phyloP scores from a whole-genome alignment of 2,797 vertebrate species.

The Pyrocephalus nanus region DNA sequence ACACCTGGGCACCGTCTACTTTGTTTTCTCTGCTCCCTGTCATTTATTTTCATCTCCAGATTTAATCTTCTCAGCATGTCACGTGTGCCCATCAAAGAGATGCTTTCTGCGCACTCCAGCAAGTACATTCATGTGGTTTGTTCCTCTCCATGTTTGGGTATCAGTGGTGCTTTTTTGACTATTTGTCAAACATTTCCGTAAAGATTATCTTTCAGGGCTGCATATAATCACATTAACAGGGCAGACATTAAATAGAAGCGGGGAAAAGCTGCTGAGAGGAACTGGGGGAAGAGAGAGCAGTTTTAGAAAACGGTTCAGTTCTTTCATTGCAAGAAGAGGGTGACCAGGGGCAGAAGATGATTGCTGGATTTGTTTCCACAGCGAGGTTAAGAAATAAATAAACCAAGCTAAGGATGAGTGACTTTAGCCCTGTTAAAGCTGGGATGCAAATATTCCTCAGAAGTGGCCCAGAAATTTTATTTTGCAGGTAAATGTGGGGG shows the following conservation, averaged over 20 bases:
- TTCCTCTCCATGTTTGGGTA: neutral
- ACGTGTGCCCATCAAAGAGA: neutral
- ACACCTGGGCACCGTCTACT: neutral
- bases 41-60: neutral
- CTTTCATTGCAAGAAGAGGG: neutral
- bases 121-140: neutral
- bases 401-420: neutral
- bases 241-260: neutral
- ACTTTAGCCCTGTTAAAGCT: neutral
- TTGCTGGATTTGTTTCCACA: neutral
- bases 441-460: neutral
- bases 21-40: neutral
- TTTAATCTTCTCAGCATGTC: slow-evolving; percentile 31
- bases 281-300: neutral
- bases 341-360: neutral
- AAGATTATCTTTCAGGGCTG: neutral
- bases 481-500: neutral
- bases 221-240: neutral
- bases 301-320: neutral
- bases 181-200: neutral
- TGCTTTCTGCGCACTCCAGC: neutral
- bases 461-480: neutral
- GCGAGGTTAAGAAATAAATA: neutral
- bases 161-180: neutral
- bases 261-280: neutral